Base-by-base conservation (phyloP, 2,888 invertebrate species). In the Tipula vernalis region DNA sequence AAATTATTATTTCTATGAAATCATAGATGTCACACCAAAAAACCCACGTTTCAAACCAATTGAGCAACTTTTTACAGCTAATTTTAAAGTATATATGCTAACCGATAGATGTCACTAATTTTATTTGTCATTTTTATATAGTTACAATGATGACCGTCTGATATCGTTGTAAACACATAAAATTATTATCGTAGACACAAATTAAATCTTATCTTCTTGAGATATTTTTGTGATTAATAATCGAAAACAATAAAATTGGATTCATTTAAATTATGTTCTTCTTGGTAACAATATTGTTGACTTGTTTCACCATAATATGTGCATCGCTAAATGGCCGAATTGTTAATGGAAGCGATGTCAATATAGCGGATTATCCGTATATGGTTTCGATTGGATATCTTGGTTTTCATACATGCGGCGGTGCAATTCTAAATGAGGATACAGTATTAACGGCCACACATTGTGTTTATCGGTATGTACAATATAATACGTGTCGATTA, bases 301-400 rank as follows among this genome's bases (percentile, higher is more conserved):
- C n/a, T 1, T 51, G 47, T n/a, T n/a, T 5, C 15, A 51, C 47
- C 5, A n/a, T 83, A 36, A 28, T 28, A 83, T 4, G 18, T 18
- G 83, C 83, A 0, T 0, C 36, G 28, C 83, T 8, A 36, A 36
- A 28, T 13, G 57, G 12, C 36, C 84, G 83, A n/a, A 88, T 90
- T n/a, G 88, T 89, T 10, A 88, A 88, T 42, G 90, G 90, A 4
- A 44, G 87, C 6, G 86, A 88, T 85, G 90, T 89, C 8, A 86
- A 47, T 0, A 87, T 87, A 57, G 88, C 88, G 12, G 88, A 89
- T 86, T 89, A 89, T 87, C 89, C 90, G 2, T 89, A 89, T 87
- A 89, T 89, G 88, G 88, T 89, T 13, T 89, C 90, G 10, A 36
- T 88, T 10, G 57, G 87, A 85, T 85, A 47, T 10, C 39, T 41